Conservation (phyloP, 2,113 vertebrate species). For the Phalacrocorax brasilianus region DNA sequence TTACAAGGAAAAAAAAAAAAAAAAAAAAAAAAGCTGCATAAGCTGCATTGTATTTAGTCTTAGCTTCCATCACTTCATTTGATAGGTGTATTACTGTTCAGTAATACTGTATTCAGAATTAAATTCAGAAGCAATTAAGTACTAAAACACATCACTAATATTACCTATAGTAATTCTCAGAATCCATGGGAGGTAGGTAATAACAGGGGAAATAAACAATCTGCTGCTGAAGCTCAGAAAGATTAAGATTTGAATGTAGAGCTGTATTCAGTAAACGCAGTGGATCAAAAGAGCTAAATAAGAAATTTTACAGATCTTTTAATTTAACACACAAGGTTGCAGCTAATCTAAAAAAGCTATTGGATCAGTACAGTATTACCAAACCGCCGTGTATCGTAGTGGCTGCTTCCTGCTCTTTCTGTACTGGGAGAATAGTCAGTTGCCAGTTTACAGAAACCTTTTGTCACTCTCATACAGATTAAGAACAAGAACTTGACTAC, state of each 20-base stretch:
- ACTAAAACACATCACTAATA: neutral
- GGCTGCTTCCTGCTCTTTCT: neutral
- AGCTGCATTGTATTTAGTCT: neutral
- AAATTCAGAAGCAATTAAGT: neutral
- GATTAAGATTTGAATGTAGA: neutral
- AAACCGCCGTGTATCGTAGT: neutral
- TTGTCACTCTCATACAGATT: neutral
- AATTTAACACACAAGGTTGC: neutral
- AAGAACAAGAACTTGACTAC: neutral
- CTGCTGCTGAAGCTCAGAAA: neutral
- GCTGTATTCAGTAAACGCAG: neutral
- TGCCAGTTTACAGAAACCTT: neutral
- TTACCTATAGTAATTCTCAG: neutral
- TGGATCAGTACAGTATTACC: neutral
- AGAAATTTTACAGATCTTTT: neutral
- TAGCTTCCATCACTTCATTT: constrained; percentile 42
- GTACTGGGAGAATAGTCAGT: neutral
- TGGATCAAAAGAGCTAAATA: neutral
- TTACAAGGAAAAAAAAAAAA: neutral
- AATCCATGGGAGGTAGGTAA: constrained; percentile 16
- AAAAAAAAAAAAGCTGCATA: neutral
- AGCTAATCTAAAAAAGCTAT: neutral
- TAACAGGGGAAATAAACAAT: neutral
- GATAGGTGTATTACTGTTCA: neutral
- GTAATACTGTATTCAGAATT: neutral